A percentile compares a stretch with the other conserved stretches of the same genome.
Conservation (phyloP, 2,797 vertebrate genomes). For the Tadarida brasiliensis region DNA sequence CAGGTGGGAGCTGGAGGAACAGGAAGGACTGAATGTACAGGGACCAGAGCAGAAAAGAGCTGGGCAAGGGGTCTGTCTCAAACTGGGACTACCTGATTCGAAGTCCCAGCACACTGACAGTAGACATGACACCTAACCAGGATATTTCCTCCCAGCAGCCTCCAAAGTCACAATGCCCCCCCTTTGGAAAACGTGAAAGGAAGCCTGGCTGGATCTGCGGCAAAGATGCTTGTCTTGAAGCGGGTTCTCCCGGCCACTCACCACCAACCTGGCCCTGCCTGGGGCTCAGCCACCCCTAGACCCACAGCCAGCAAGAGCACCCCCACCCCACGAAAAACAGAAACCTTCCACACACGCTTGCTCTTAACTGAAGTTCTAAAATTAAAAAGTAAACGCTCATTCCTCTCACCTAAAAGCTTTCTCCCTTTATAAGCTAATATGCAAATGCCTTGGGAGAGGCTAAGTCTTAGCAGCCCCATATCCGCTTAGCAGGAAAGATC, state of each 20-base stretch:
- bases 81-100: background rate
- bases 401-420: constrained; percentile 43
- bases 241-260: background rate
- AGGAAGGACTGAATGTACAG: background rate
- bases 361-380: constrained; percentile 64
- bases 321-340: background rate
- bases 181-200: background rate
- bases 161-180: background rate
- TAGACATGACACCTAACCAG: background rate
- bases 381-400: constrained; percentile 18
- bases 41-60: background rate
- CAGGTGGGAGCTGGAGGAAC: too few species aligned
- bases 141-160: background rate
- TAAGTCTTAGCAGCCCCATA: background rate
- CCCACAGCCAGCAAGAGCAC: background rate
- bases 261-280: background rate
- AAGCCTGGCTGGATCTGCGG: background rate
- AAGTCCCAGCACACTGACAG: background rate
- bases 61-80: background rate
- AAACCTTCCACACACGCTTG: background rate
- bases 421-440: constrained; percentile 41
- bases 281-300: background rate
- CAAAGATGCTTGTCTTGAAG: background rate
- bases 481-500: background rate
- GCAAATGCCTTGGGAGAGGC: constrained; percentile 44